Evolutionary conservation across 1,140 invertebrate genomes (phyloP), one percentile per base, ranked within the genome.

Genomic region (Calosoma granatense): DNA sequence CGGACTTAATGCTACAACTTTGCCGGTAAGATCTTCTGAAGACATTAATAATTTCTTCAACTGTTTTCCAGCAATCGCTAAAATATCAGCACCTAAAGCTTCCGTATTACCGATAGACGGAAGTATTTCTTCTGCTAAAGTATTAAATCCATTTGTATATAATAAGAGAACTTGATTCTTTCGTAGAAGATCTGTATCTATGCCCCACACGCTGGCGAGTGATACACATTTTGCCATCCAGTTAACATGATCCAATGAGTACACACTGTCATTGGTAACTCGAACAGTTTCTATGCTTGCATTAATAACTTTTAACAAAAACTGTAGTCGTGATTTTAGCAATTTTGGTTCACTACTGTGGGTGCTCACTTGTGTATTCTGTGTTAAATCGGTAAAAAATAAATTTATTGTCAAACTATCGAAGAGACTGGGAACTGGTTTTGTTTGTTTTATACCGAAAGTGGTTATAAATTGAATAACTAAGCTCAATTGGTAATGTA

Each of bases 161-260:
- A 92, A 73, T 64, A 21, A 26, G 59, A 64, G 67, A 69, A 76
- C 73, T 75, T 92, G 84, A 72, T 90, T 85, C 62, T 85, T 78
- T 61, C 82, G 80, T 26, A 95, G 72, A 60, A 82, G 78, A 64
- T 92, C 88, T 17, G 79, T 75, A 67, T 90, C 83, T 22, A 94
- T 70, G 57, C 83, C 80, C 90, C 93, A 95, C 53, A 87, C 80
- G 39, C 82, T 79, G 0, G 87, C 86, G 20, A 96, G 70, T 17
- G 76, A 76, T 43, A 84, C 73, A 58, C 87, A 82, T 64, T 83
- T 81, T 64, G 81, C 71, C 73, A 89, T 86, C 82, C 86, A 90
- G 4, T 69, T 62, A 20, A 78, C 66, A 59, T 82, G 82, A 60
- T 87, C 80, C 1, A 70, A 70, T 41, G 78, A 77, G 63, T 79